Evolutionary conservation across 2,888 invertebrate genomes (phyloP).

Genomic region (Epicampocera succincta): DNA sequence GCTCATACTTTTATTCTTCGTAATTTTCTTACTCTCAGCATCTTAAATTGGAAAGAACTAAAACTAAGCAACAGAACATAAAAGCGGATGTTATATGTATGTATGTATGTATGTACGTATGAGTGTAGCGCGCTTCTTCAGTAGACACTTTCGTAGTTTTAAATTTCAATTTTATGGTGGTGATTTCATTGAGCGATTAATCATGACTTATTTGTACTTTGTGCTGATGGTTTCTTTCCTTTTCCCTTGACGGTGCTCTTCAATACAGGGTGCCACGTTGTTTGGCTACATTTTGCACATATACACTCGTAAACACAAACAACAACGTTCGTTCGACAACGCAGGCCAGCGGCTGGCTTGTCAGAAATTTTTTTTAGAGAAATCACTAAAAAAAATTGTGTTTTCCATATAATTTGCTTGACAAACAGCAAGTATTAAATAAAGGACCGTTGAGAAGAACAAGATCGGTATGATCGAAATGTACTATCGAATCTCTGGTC

Average conservation of each 20-base stretch:
- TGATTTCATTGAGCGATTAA: constrained; percentile 61
- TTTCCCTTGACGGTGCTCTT: neutral
- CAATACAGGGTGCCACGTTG: constrained; percentile 20
- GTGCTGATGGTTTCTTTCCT: constrained; percentile 16
- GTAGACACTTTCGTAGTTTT: constrained; percentile 45
- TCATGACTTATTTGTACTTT: constrained; percentile 57
- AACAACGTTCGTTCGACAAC: too few species aligned
- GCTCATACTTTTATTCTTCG: constrained; percentile 41
- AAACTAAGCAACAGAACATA: neutral
- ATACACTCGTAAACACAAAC: too few species aligned
- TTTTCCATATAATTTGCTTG: too few species aligned
- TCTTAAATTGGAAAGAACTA: constrained; percentile 34
- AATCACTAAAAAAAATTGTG: too few species aligned
- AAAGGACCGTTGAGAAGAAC: too few species aligned
- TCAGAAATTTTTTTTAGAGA: too few species aligned
- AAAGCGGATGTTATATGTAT: too few species aligned
- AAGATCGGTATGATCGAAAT: too few species aligned
- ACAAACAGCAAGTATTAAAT: too few species aligned
- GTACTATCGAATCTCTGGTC: too few species aligned
- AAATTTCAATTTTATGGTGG: constrained; percentile 61
- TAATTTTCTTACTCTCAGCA: constrained; percentile 30
- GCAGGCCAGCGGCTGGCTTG: too few species aligned
- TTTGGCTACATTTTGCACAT: neutral
- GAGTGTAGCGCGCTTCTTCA: neutral
- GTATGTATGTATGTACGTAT: neutral